Evolutionary conservation across 2,797 vertebrate genomes (phyloP), one percentile per base, ranked within the genome.

Genomic region (Chaetophractus vellerosus): DNA sequence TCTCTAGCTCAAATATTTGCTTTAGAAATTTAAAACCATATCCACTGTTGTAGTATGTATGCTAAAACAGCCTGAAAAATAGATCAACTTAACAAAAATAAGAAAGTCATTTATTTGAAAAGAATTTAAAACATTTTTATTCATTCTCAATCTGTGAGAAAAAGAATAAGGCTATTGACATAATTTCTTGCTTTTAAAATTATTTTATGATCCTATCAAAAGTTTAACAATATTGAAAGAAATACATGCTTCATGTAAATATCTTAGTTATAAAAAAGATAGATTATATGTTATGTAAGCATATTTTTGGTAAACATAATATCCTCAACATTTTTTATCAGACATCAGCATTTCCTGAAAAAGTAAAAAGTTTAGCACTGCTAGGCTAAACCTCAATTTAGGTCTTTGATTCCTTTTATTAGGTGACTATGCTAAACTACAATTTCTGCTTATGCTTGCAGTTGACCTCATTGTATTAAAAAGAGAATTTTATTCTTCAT

Each of bases 321-420:
- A 64, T 92, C 18, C 19, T 95, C 8, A 85, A 94, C 78, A 2
- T 85, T 93, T 93, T 72, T 95, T 55, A 94, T 92, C 76, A 79
- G 2, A 52, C 93, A 33, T 93, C 50, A 94, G 59, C 48, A 81
- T 59, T 95, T 93, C n/a, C 75, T 86, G 10, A 81, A 86, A 92
- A 92, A 68, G 28, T 82, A 81, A 94, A 41, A 6, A 57, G 78
- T 81, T 90, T 88, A 81, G 16, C 81, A 74, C 66, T 75, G 18
- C 23, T 59, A 31, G 11, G 2, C 24, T 88, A 91, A 94, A 79
- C 1, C 6, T 74, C 19, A 84, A 1, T 87, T 93, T 26, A 96
- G n/a, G 5, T 64, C 33, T 81, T 87, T 87, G 50, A 52, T 85
- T 72, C 9, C 14, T 94, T 91, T 78, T 71, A 88, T 91, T 75